Percentiles rank a stretch among this genome's conserved stretches.
Evolutionary conservation across 2,113 vertebrate species (phyloP).

Genomic region (Epinephelus lanceolatus): DNA sequence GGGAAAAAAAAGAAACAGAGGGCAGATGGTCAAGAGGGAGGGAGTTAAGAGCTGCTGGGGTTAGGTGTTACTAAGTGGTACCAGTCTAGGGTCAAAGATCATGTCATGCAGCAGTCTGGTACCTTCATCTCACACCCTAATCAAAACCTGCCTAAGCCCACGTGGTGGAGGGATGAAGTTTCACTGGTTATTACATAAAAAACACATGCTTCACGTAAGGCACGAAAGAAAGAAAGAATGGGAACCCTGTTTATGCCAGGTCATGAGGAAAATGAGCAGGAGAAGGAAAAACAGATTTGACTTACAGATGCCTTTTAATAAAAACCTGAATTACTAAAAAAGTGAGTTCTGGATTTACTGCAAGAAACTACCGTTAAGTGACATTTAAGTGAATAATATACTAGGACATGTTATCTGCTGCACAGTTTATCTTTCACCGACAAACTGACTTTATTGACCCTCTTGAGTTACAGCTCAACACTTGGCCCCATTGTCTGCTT

Average conservation of each 20-base stretch:
- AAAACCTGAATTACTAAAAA: not conserved
- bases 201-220: constrained; percentile 34
- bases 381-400: not conserved
- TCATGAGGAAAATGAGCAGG: constrained; percentile 24
- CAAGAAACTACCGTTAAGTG: not conserved
- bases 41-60: not conserved
- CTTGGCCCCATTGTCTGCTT: not conserved
- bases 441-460: constrained; percentile 4
- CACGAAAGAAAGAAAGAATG: constrained; percentile 18
- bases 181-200: constrained; percentile 50
- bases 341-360: not conserved
- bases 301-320: not conserved
- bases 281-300: not conserved
- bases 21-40: constrained; percentile 26
- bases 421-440: not conserved
- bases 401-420: not conserved
- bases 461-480: not conserved
- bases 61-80: constrained; percentile 55
- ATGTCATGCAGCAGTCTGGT: constrained; percentile 37
- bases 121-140: constrained; percentile 40
- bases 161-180: constrained; percentile 27
- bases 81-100: constrained; percentile 58
- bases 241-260: constrained; percentile 38
- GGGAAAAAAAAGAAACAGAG: not conserved
- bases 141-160: constrained; percentile 51